These are phyloP conservation scores for Diaperis boleti DNA, from an alignment of 2,888 invertebrate species.

Conservation along the genomic window DNA sequence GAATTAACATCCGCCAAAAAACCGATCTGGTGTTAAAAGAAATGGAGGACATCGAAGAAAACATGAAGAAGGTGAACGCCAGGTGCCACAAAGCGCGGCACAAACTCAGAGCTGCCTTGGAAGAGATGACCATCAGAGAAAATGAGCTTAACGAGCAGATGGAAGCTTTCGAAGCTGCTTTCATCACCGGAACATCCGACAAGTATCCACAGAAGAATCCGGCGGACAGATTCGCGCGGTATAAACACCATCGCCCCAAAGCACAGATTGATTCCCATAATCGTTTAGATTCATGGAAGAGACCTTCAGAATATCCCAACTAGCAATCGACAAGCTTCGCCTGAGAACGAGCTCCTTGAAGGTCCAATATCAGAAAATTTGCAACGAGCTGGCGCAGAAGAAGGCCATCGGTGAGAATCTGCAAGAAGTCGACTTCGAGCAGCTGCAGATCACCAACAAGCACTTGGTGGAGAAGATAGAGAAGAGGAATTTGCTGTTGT, in stretches of 20 bases:
- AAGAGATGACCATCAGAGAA: conserved; percentile 69
- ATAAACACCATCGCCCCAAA: no score
- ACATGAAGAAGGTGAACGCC: conserved; percentile 30
- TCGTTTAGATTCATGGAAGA: conserved; percentile 71
- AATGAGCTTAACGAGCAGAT: conserved; percentile 67
- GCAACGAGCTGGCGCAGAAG: conserved; percentile 69
- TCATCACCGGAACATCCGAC: conserved; percentile 63
- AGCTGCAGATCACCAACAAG: conserved; percentile 71
- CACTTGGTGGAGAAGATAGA: conserved; percentile 68
- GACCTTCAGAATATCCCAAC: conserved; percentile 71
- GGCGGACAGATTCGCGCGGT: conserved; percentile 67
- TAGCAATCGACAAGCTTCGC: conserved; percentile 70
- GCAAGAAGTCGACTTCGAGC: conserved; percentile 73
- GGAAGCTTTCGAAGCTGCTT: conserved; percentile 67
- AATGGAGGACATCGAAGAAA: conserved; percentile 42
- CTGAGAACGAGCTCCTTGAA: conserved; percentile 70
- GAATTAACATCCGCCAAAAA: conserved; percentile 46
- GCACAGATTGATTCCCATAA: no score
- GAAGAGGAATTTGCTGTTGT: conserved; percentile 67
- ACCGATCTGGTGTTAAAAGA: conserved; percentile 43
- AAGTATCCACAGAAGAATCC: conserved; percentile 72
- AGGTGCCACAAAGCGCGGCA: conserved; percentile 37
- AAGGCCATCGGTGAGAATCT: conserved; percentile 70
- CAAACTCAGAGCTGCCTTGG: conserved; percentile 42
- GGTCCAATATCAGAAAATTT: conserved; percentile 68